Evolutionary conservation across 2,797 vertebrate genomes (phyloP).

Genomic region (Spondyliosoma cantharus): DNA sequence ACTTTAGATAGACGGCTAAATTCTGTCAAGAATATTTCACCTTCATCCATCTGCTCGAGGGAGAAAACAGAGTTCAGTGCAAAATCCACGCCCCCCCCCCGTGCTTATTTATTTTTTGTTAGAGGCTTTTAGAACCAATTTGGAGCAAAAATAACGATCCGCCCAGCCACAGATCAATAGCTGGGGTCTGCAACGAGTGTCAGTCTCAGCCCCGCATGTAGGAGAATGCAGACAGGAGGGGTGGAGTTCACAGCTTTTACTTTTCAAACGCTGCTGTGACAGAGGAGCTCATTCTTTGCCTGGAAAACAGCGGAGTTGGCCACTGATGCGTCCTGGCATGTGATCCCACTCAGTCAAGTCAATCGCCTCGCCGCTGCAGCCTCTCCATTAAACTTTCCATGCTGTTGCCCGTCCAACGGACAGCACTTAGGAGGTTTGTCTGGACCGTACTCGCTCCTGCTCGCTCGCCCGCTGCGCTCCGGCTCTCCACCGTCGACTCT

Average conservation of each 20-base stretch:
- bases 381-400: slow-evolving; percentile 74
- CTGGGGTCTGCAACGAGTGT: slow-evolving; percentile 64
- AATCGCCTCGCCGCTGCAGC: slow-evolving; percentile 29
- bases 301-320: slow-evolving; percentile 55
- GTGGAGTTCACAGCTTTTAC: slow-evolving; percentile 83
- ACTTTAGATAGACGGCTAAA: neutral
- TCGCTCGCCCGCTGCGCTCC: slow-evolving; percentile 46
- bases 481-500: slow-evolving; percentile 56
- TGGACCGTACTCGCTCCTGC: slow-evolving; percentile 56
- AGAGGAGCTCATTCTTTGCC: slow-evolving; percentile 70
- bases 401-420: slow-evolving; percentile 64
- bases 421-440: slow-evolving; percentile 66
- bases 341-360: slow-evolving; percentile 39
- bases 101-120: slow-evolving; percentile 44
- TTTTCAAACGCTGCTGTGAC: slow-evolving; percentile 73
- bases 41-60: neutral
- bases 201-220: slow-evolving; percentile 66
- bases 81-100: neutral
- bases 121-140: slow-evolving; percentile 56
- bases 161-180: slow-evolving; percentile 65
- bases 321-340: slow-evolving; percentile 52
- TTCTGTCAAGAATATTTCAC: neutral
- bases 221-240: slow-evolving; percentile 81
- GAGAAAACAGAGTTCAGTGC: neutral
- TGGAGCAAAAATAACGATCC: slow-evolving; percentile 56